These are phyloP conservation scores for Babylonia areolata DNA, from an alignment of 1,140 invertebrate genomes.

Conservation along the genomic window DNA sequence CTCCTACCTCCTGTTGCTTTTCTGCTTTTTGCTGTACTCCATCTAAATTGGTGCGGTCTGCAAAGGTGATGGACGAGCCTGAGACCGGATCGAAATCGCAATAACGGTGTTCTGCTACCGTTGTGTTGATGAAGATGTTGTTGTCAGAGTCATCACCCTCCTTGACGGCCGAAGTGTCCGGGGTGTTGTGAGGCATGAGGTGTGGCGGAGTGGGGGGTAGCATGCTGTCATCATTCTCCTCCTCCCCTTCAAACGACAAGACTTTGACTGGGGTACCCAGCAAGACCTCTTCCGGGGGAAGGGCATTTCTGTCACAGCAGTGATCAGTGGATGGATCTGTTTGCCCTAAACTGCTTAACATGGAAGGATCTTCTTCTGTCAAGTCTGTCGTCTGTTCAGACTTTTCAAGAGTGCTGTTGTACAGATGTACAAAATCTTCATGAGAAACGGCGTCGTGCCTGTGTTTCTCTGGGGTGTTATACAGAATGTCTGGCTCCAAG, in stretches of 20 bases:
- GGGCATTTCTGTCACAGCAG: not conserved
- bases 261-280: not conserved
- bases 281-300: not conserved
- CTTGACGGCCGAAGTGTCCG: not conserved
- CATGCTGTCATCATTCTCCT: not conserved
- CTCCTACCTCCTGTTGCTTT: not conserved
- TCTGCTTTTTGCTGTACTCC: not conserved
- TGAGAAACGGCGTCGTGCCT: not conserved
- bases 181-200: constrained; percentile 1
- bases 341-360: not conserved
- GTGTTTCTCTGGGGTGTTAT: not conserved
- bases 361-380: not conserved
- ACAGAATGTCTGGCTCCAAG: not conserved
- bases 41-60: not conserved
- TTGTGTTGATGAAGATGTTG: not conserved
- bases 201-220: not conserved
- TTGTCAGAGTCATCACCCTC: not conserved
- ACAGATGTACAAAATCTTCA: not conserved
- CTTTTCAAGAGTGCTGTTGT: not conserved
- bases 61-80: not conserved
- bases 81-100: not conserved
- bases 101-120: not conserved
- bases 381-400: not conserved
- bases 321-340: not conserved
- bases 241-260: not conserved